phyloP scores from a whole-genome alignment of 2,797 vertebrate genomes.

The Diglossa cyanea region DNA sequence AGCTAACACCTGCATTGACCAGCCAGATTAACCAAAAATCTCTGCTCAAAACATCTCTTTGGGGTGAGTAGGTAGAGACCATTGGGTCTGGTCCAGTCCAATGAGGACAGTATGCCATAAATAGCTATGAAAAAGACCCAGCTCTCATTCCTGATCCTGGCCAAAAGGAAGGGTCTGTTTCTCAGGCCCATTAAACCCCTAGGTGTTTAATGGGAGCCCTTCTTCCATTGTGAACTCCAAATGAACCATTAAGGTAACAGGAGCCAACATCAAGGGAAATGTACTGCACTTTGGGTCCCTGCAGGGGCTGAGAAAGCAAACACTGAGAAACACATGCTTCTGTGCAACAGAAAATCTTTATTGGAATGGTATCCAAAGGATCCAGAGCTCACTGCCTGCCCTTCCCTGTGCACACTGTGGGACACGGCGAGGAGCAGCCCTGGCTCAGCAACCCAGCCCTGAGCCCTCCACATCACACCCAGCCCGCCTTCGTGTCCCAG shows the following conservation, averaged over 20 bases:
- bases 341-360: conserved; percentile 64
- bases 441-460: not conserved
- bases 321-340: not conserved
- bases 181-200: not conserved
- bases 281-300: not conserved
- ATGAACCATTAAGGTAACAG: not conserved
- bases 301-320: not conserved
- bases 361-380: conserved; percentile 39
- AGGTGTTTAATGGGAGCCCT: not conserved
- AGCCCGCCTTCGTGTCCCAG: not conserved
- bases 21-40: not conserved
- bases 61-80: not conserved
- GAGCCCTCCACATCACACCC: not conserved
- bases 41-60: not conserved
- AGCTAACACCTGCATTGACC: not conserved
- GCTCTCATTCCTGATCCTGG: not conserved
- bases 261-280: not conserved
- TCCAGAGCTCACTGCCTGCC: not conserved
- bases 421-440: fast-evolving
- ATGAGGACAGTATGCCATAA: not conserved
- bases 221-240: not conserved
- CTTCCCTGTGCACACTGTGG: not conserved
- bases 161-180: not conserved
- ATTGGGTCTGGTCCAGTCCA: not conserved
- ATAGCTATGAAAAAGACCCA: not conserved